phyloP scores from a whole-genome alignment of 2,113 vertebrate genomes.

The Tamias sibiricus region DNA sequence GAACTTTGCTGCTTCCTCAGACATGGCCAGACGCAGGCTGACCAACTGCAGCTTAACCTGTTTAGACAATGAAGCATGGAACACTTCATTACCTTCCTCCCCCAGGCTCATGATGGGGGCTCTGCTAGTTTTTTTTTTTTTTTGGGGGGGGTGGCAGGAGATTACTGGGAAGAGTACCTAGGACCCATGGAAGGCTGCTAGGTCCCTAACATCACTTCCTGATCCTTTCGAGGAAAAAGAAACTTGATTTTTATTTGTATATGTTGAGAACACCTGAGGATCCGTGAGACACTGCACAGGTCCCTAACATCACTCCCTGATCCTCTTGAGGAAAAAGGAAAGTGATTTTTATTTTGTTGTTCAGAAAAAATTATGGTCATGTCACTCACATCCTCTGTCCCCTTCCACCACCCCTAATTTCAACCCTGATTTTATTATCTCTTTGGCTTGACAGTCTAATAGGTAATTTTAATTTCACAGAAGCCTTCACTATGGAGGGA shows the following conservation, averaged over 20 bases:
- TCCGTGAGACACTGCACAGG: background rate
- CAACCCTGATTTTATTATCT: constrained; percentile 63
- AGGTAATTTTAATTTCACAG: constrained; percentile 71
- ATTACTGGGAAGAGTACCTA: background rate
- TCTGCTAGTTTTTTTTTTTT: background rate
- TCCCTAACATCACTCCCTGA: background rate
- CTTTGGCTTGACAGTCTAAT: constrained; percentile 58
- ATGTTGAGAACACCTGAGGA: background rate
- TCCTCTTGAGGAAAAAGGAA: background rate
- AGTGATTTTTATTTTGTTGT: background rate
- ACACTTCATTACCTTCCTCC: background rate
- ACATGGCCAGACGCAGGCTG: background rate
- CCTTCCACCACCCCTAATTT: background rate
- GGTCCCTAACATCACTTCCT: background rate
- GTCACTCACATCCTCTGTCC: background rate
- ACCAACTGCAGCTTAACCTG: background rate
- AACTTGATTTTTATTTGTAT: background rate
- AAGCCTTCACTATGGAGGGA: background rate
- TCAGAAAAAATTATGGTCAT: background rate
- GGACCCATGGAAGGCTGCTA: background rate
- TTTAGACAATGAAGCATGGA: background rate
- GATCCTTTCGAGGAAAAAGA: background rate
- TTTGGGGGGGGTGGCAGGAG: no score
- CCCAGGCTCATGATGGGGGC: background rate
- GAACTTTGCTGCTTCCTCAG: background rate